These are phyloP conservation scores for Myotis findleyi DNA, from an alignment of 2,797 vertebrate species.

Conservation along the genomic window DNA sequence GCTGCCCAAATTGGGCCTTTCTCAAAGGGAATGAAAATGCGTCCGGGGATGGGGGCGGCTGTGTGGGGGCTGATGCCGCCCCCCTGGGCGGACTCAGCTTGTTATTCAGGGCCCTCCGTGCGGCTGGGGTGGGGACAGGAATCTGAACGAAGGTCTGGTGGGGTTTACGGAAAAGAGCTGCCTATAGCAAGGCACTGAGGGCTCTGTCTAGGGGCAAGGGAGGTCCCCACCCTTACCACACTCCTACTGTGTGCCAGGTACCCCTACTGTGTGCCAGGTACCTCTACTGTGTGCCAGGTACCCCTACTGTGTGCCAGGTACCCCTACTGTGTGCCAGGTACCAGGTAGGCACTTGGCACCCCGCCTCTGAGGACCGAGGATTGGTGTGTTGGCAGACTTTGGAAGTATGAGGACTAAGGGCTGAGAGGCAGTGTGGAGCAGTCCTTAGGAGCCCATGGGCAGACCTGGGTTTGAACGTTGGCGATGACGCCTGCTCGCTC, in stretches of 20 bases:
- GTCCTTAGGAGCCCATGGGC: too few species aligned
- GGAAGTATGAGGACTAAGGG: not conserved
- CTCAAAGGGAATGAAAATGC: slow-evolving; percentile 79
- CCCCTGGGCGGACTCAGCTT: not conserved
- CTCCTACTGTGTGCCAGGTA: not conserved
- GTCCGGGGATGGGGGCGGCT: slow-evolving; percentile 63
- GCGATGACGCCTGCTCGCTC: not conserved
- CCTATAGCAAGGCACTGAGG: not conserved
- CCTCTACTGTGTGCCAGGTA: not conserved
- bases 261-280: not conserved
- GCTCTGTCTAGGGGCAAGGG: accelerated
- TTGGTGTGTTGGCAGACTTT: not conserved
- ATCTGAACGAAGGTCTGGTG: not conserved
- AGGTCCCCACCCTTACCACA: accelerated
- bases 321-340: not conserved
- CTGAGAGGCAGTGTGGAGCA: not conserved
- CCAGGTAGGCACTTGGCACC: not conserved
- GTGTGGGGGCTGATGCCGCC: not conserved
- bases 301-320: not conserved
- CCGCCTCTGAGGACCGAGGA: too few species aligned
- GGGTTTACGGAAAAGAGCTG: not conserved
- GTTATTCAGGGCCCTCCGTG: not conserved
- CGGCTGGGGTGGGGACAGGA: not conserved
- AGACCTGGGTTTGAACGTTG: not conserved
- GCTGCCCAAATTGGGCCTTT: slow-evolving; percentile 76